These are phyloP conservation scores for Drosophila parabipectinata DNA, from an alignment of 1,140 invertebrate genomes.

Conservation along the genomic window DNA sequence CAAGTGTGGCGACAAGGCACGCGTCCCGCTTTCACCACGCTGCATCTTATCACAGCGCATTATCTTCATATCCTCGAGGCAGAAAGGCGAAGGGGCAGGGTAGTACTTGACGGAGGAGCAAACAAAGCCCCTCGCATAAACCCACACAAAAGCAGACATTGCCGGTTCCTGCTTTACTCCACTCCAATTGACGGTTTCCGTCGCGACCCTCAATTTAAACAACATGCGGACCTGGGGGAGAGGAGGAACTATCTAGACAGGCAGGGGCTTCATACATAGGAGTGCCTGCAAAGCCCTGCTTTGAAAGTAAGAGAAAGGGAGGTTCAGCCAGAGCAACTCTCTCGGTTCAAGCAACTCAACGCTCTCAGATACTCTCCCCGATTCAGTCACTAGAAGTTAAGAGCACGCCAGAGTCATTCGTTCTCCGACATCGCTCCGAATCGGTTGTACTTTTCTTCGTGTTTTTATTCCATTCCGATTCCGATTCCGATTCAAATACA, in stretches of 20 bases:
- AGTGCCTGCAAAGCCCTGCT: conserved; percentile 64
- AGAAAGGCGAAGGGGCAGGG: not conserved
- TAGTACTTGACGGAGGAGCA: conserved; percentile 23
- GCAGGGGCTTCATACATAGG: conserved; percentile 1
- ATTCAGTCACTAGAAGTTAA: conserved; percentile 66
- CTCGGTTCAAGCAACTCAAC: conserved; percentile 13
- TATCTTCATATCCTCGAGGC: conserved; percentile 28
- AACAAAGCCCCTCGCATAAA: conserved; percentile 29
- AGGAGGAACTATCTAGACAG: not conserved
- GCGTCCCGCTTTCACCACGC: conserved; percentile 35
- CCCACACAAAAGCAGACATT: conserved; percentile 22
- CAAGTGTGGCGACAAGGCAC: conserved; percentile 59
- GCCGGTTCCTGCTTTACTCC: conserved; percentile 62
- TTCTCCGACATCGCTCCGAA: conserved; percentile 29
- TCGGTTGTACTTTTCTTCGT: conserved; percentile 24
- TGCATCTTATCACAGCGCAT: conserved; percentile 61
- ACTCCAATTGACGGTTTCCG: conserved; percentile 77
- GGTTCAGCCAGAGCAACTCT: conserved; percentile 40
- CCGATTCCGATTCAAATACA: conserved; percentile 15
- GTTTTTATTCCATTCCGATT: conserved; percentile 5
- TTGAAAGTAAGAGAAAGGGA: conserved; percentile 44
- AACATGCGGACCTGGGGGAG: conserved; percentile 20
- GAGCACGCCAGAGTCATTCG: conserved; percentile 47
- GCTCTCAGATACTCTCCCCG: conserved; percentile 15
- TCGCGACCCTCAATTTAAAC: conserved; percentile 64